Evolutionary conservation across 1,140 invertebrate genomes (phyloP), one percentile per base, ranked within the genome.

Genomic region (Drosophila repleta): DNA sequence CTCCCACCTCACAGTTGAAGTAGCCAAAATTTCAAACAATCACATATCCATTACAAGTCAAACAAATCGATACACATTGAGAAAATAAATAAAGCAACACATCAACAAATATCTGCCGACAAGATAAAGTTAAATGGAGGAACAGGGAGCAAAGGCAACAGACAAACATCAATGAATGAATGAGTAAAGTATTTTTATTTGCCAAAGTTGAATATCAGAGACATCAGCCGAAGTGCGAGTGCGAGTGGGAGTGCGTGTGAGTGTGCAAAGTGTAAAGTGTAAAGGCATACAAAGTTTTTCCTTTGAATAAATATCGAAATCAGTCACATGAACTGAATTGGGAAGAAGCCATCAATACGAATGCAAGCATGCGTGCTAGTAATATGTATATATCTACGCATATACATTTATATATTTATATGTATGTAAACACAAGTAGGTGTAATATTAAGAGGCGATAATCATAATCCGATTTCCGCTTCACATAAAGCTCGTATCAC

Each of bases 261-360:
- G 39, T 41, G 15, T 41, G 39, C n/a, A 5, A 39, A 39, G 29
- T 29, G 29, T 17, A 43, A 43, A 43, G 39, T 43, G 82, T 52
- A 56, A 68, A 82, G 83, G 83, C 83, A 82, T 83, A 76, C 88
- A 88, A 88, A 83, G 72, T 79, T 88, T 55, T 72, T 78, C 65
- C 61, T 76, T 75, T 76, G 75, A 76, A 87, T 83, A 70, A 88
- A 83, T 60, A 76, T n/a, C 76, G 76, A 79, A 79, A 65, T 73
- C 88, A 88, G 76, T 83, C 84, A 79, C 79, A 76, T 79, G 83
- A 83, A 83, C 79, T 88, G 75, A 83, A 83, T 88, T 79, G 79
- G 76, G 83, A 88, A 83, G 79, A 88, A 75, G 61, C 76, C 74
- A 88, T 83, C 83, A 88, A 87, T 87, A 71, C 83, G 63, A 79